Conservation (phyloP, 1,140 invertebrate genomes). For the Brachionus paranguensis region DNA sequence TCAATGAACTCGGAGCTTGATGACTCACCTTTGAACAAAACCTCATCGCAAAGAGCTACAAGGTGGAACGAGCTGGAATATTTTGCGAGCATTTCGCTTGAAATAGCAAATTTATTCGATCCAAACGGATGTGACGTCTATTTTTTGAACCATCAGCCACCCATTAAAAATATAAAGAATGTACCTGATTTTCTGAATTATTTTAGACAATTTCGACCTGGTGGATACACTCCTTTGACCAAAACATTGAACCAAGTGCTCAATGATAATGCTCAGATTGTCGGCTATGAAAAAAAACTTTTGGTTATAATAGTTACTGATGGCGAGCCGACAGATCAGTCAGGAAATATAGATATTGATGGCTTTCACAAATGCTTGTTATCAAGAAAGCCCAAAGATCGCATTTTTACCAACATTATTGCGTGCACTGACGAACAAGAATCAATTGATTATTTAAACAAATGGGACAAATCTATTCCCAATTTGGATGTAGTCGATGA, state of each 20-base stretch:
- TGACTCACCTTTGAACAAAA: slow-evolving; percentile 26
- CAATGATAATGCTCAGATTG: not conserved
- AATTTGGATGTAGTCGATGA: slow-evolving; percentile 38
- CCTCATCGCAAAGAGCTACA: not conserved
- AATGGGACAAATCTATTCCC: not conserved
- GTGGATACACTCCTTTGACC: slow-evolving; percentile 29
- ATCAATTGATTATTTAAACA: slow-evolving; percentile 31
- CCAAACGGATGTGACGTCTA: slow-evolving; percentile 1
- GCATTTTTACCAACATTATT: not conserved
- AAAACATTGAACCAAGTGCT: not conserved
- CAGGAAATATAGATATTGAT: slow-evolving; percentile 11
- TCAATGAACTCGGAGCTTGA: slow-evolving; percentile 39
- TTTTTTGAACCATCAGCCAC: slow-evolving; percentile 16
- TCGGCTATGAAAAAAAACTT: slow-evolving; percentile 22
- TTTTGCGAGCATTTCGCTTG: slow-evolving; percentile 9
- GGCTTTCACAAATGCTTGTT: not conserved
- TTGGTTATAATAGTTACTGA: slow-evolving; percentile 16
- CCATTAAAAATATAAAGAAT: slow-evolving; percentile 1
- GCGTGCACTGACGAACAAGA: slow-evolving; percentile 25
- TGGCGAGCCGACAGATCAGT: slow-evolving; percentile 11
- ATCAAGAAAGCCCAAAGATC: not conserved
- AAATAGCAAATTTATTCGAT: slow-evolving; percentile 35
- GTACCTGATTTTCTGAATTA: not conserved
- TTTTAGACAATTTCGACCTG: not conserved
- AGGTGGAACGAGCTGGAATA: slow-evolving; percentile 29